A percentile compares a stretch with the other conserved stretches of the same genome.
Conservation (phyloP, 2,113 vertebrate genomes). For the Eclectus roratus region DNA sequence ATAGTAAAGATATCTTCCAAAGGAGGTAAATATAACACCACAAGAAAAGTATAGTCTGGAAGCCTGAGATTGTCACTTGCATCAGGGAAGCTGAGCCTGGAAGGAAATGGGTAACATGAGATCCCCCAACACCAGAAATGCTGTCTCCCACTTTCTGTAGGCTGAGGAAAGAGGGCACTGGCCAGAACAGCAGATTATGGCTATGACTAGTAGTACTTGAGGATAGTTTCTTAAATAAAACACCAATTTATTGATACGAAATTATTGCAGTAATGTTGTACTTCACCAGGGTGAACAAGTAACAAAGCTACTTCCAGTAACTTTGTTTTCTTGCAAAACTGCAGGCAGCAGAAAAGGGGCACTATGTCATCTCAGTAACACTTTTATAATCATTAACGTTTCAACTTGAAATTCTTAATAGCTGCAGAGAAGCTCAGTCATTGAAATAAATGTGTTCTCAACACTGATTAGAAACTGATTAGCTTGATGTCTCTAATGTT, state of each 20-base stretch:
- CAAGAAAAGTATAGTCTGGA: background rate
- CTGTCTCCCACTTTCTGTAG: background rate
- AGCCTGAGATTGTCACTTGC: background rate
- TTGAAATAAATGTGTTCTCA: slow-evolving; percentile 21
- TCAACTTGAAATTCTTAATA: slow-evolving; percentile 44
- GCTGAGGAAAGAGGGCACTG: background rate
- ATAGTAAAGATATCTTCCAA: background rate
- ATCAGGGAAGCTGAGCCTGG: background rate
- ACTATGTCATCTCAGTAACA: slow-evolving; percentile 23
- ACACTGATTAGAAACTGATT: slow-evolving; percentile 57
- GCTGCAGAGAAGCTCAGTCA: background rate
- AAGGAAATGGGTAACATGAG: background rate
- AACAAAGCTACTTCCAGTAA: background rate
- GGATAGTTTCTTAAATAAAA: background rate
- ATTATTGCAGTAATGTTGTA: background rate
- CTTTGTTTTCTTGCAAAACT: slow-evolving; percentile 24
- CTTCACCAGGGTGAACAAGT: background rate
- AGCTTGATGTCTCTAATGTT: slow-evolving; percentile 37
- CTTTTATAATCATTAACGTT: slow-evolving; percentile 47
- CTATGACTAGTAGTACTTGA: background rate
- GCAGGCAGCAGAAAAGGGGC: background rate
- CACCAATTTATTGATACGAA: background rate
- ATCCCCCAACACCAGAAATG: background rate
- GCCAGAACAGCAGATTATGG: background rate
- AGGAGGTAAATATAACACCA: background rate